Conservation (phyloP, 1,140 invertebrate species). For the Drosophila orena region DNA sequence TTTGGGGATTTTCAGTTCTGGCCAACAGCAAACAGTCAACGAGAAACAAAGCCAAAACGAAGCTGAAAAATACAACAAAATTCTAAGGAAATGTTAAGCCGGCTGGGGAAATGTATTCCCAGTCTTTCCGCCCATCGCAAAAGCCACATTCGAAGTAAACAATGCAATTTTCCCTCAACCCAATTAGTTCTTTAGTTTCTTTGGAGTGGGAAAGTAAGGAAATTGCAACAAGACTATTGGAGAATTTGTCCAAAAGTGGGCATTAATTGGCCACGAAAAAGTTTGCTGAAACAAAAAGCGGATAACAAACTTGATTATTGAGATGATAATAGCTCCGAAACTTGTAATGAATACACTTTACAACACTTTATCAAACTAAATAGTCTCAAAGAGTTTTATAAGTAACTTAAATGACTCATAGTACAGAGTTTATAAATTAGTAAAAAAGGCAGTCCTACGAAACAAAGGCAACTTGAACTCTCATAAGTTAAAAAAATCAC, state of each 20-base stretch:
- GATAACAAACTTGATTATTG: conserved; percentile 2
- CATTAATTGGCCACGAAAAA: conserved; percentile 63
- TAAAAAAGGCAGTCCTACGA: too few species aligned
- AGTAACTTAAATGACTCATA: too few species aligned
- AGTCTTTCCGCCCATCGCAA: background rate
- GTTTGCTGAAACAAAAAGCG: background rate
- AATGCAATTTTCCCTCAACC: conserved; percentile 68
- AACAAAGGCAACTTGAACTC: too few species aligned
- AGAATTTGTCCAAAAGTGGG: conserved; percentile 55
- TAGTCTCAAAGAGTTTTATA: too few species aligned
- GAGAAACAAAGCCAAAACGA: conserved; percentile 10
- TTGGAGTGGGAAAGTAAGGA: conserved; percentile 26
- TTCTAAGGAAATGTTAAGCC: conserved; percentile 68
- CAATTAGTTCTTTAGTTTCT: conserved; percentile 77
- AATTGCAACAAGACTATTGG: conserved; percentile 43
- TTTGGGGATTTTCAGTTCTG: conserved; percentile 68
- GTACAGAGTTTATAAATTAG: too few species aligned
- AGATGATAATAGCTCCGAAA: too few species aligned
- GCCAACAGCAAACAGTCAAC: conserved; percentile 43
- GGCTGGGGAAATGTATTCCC: conserved; percentile 56
- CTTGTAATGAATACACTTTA: too few species aligned
- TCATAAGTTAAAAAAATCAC: too few species aligned
- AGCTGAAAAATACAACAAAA: conserved; percentile 49
- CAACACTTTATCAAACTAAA: too few species aligned
- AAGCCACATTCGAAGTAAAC: conserved; percentile 56